A percentile compares a stretch with the other conserved stretches of the same genome.
Conservation (phyloP, 1,140 invertebrate genomes). For the Polypedilum pembai region DNA sequence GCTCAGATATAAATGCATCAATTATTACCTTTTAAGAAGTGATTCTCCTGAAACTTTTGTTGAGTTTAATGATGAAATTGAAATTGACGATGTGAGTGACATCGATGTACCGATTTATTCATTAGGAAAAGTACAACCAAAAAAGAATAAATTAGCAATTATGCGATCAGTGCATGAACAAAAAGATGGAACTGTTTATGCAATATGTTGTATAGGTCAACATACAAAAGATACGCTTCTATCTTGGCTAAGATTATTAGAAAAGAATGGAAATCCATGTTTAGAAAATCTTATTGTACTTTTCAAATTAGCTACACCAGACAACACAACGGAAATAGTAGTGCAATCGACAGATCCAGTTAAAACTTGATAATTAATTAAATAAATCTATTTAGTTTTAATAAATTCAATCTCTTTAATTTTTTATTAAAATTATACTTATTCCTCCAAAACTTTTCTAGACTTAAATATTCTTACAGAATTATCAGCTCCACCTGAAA, state of each 20-base stretch:
- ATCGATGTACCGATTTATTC: slow-evolving; percentile 53
- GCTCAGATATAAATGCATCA: slow-evolving; percentile 62
- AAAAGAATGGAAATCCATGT: slow-evolving; percentile 64
- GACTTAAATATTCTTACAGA: slow-evolving; percentile 83
- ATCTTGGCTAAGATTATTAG: slow-evolving; percentile 84
- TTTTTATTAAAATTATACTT: not conserved
- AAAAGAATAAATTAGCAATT: slow-evolving; percentile 42
- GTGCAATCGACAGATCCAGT: not conserved
- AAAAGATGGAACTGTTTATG: slow-evolving; percentile 83
- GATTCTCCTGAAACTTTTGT: slow-evolving; percentile 46
- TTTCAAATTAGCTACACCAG: slow-evolving; percentile 55
- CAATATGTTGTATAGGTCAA: slow-evolving; percentile 79
- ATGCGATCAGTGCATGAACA: slow-evolving; percentile 79
- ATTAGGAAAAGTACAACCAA: slow-evolving; percentile 43
- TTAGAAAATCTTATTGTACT: slow-evolving; percentile 69
- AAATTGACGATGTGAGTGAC: slow-evolving; percentile 58
- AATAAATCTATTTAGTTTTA: not conserved
- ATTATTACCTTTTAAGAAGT: slow-evolving; percentile 79
- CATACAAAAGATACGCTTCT: slow-evolving; percentile 81
- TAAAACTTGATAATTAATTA: not conserved
- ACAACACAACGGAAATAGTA: slow-evolving; percentile 29
- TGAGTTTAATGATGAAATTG: slow-evolving; percentile 35
- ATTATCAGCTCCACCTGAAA: slow-evolving; percentile 91
- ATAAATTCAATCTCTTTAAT: too few species aligned
- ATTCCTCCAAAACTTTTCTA: slow-evolving; percentile 39